A percentile compares a stretch with the other conserved stretches of the same genome.
These are phyloP conservation scores for Astatotilapia flaviijosephi DNA, from an alignment of 2,113 vertebrate genomes.

Conservation along the genomic window DNA sequence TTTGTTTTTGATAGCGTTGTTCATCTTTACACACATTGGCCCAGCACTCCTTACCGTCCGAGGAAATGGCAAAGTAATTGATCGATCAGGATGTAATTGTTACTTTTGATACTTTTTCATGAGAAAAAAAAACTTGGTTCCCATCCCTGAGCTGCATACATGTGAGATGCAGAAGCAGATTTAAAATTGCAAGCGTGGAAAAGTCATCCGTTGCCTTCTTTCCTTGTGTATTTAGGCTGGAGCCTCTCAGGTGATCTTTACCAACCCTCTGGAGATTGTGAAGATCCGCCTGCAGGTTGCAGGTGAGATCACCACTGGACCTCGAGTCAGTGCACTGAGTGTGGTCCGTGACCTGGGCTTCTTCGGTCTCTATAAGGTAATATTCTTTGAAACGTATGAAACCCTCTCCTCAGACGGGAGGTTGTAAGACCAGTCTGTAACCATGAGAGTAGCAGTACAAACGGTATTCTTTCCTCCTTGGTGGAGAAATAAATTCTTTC, in stretches of 20 bases:
- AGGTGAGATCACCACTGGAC: slow-evolving; percentile 95
- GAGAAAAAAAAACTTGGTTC: background rate
- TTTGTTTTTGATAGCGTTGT: slow-evolving; percentile 20
- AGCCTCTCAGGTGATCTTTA: slow-evolving; percentile 96
- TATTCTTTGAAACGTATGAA: background rate
- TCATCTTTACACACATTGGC: slow-evolving; percentile 23
- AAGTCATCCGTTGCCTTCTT: background rate
- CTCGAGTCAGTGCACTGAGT: slow-evolving; percentile 87
- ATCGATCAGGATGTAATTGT: slow-evolving; percentile 1
- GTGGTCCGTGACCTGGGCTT: slow-evolving; percentile 92
- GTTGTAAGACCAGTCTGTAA: background rate
- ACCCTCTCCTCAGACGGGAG: background rate
- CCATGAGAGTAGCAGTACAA: background rate
- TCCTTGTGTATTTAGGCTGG: slow-evolving; percentile 77
- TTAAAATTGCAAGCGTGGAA: background rate
- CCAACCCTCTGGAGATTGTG: slow-evolving; percentile 97
- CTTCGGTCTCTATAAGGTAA: slow-evolving; percentile 97
- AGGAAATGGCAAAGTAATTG: slow-evolving; percentile 27
- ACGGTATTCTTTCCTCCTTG: background rate
- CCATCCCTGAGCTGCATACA: background rate
- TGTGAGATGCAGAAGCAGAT: background rate
- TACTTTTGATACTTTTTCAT: background rate
- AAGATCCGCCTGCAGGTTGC: slow-evolving; percentile 98
- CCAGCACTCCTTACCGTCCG: background rate
- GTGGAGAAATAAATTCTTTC: background rate